A percentile compares a stretch with the other conserved stretches of the same genome.
Conservation (phyloP, 1,140 invertebrate genomes). For the Lordiphosa clarofinis region DNA sequence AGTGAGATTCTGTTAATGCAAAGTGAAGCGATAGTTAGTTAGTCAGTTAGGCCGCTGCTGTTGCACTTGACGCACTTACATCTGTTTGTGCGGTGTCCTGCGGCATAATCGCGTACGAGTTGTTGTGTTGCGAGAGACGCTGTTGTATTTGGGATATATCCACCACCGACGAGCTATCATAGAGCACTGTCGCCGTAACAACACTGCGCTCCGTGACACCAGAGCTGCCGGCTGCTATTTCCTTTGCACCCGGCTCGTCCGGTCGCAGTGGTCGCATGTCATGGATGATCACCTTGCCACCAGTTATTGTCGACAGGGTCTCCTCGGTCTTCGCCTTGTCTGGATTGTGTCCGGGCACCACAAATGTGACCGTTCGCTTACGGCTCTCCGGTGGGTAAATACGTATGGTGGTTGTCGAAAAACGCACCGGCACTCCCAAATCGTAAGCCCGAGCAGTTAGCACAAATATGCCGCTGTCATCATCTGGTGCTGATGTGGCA, state of each 20-base stretch:
- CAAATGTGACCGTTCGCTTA: constrained; percentile 87
- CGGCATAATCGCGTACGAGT: constrained; percentile 77
- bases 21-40: constrained; percentile 19
- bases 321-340: constrained; percentile 86
- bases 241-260: constrained; percentile 66
- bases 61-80: constrained; percentile 44
- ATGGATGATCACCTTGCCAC: constrained; percentile 87
- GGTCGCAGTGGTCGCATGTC: constrained; percentile 85
- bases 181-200: constrained; percentile 87
- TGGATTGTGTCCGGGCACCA: constrained; percentile 87
- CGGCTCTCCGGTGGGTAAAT: constrained; percentile 85
- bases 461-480: constrained; percentile 82
- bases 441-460: constrained; percentile 89
- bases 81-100: constrained; percentile 55
- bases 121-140: constrained; percentile 82
- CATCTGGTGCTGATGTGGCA: constrained; percentile 33
- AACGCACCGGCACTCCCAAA: constrained; percentile 88
- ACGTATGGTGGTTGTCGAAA: constrained; percentile 84
- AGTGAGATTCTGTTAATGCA: constrained; percentile 55
- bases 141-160: constrained; percentile 86
- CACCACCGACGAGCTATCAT: constrained; percentile 84
- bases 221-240: constrained; percentile 44
- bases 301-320: constrained; percentile 87
- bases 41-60: background rate
- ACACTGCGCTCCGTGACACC: constrained; percentile 83